phyloP scores from a whole-genome alignment of 2,888 invertebrate genomes.

The Torymus aiolomorphi region DNA sequence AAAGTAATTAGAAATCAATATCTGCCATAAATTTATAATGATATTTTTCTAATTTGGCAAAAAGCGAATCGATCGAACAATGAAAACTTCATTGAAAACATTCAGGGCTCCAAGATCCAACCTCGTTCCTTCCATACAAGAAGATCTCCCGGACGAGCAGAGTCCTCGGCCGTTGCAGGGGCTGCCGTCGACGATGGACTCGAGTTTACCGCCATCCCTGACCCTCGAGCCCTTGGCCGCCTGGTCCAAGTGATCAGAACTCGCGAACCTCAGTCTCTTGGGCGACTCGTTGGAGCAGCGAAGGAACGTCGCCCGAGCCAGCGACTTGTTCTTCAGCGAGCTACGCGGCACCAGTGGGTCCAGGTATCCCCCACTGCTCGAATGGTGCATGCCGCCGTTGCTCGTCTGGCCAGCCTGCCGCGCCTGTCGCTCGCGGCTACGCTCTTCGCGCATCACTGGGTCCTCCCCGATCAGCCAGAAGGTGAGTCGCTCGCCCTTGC shows the following conservation, averaged over 20 bases:
- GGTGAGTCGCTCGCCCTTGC: conserved; percentile 88
- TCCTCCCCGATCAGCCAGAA: conserved; percentile 91
- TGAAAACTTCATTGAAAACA: too few relatives aligned
- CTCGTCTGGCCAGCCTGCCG: conserved; percentile 68
- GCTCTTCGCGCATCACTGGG: conserved; percentile 78
- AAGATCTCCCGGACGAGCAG: conserved; percentile 71
- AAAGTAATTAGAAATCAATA: too few relatives aligned
- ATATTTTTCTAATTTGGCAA: not conserved
- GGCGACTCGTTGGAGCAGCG: conserved; percentile 91
- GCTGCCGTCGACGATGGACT: conserved; percentile 80
- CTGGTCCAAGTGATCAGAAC: conserved; percentile 81
- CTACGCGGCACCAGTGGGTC: conserved; percentile 78
- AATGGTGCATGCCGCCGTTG: not conserved
- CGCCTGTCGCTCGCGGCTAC: conserved; percentile 78
- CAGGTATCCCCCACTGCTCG: not conserved
- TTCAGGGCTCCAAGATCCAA: not conserved
- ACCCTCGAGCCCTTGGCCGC: conserved; percentile 63
- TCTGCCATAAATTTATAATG: too few relatives aligned
- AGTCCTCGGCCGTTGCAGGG: conserved; percentile 76
- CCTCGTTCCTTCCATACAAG: conserved; percentile 67
- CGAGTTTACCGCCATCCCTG: conserved; percentile 69
- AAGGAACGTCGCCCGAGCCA: conserved; percentile 72
- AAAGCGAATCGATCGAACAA: not conserved
- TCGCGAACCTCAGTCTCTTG: conserved; percentile 87
- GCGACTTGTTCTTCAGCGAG: conserved; percentile 83